phyloP scores from a whole-genome alignment of 2,113 vertebrate species.

The Philantomba maxwellii region DNA sequence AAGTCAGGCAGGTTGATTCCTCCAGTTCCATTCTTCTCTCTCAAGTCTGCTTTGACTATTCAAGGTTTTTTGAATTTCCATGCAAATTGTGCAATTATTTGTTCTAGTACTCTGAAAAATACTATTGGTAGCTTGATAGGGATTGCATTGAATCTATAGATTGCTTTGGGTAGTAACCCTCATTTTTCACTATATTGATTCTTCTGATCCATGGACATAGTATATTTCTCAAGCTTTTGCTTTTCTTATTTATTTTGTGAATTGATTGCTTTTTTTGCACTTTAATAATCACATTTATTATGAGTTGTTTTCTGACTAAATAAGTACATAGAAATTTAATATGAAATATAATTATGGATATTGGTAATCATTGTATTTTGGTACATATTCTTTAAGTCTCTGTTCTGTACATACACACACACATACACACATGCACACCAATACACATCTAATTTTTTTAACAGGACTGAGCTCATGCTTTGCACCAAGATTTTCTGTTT shows the following conservation, averaged over 20 bases:
- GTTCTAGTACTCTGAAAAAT: not conserved
- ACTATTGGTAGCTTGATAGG: not conserved
- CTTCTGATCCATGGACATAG: not conserved
- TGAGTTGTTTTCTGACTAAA: not conserved
- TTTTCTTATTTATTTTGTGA: not conserved
- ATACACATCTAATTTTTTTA: not conserved
- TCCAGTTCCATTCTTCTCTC: not conserved
- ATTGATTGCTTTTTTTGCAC: not conserved
- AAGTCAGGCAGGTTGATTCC: not conserved
- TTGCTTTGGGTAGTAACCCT: not conserved
- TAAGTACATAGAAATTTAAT: not conserved
- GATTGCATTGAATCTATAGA: not conserved
- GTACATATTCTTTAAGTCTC: too few species aligned
- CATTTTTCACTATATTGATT: not conserved
- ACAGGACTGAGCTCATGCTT: not conserved
- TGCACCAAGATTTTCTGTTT: not conserved
- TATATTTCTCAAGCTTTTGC: not conserved
- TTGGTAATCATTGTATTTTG: fast-evolving
- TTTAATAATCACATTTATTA: not conserved
- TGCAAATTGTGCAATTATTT: not conserved
- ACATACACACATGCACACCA: fast-evolving
- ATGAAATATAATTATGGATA: fast-evolving
- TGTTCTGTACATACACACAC: not conserved
- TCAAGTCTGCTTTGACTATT: not conserved
- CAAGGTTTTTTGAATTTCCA: not conserved